Conservation (phyloP, 2,797 vertebrate genomes). For the Periparus ater region DNA sequence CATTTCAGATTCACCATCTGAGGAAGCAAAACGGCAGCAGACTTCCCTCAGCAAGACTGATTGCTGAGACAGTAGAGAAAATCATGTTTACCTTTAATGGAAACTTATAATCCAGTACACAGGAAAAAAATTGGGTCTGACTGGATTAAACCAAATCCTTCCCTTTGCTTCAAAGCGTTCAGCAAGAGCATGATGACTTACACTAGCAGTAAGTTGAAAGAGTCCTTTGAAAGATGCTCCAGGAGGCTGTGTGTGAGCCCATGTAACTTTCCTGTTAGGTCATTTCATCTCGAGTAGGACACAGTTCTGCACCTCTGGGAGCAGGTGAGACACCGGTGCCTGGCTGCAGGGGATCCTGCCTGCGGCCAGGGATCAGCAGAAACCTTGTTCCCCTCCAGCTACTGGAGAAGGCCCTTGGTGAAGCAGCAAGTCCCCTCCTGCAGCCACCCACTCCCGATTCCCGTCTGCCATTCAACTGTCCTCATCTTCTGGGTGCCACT, state of each 20-base stretch:
- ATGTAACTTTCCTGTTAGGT: neutral
- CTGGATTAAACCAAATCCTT: neutral
- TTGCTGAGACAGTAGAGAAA: neutral
- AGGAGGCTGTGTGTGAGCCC: neutral
- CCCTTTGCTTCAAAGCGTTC: neutral
- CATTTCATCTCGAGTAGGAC: neutral
- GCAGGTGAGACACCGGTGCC: neutral
- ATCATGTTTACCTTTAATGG: neutral
- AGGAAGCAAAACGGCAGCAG: neutral
- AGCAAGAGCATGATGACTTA: neutral
- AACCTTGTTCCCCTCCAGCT: neutral
- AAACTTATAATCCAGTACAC: neutral
- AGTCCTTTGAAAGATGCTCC: neutral
- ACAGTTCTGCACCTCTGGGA: neutral
- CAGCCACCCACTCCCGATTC: fast-evolving
- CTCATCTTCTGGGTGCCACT: neutral
- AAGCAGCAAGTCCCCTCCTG: neutral
- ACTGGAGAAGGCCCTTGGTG: neutral
- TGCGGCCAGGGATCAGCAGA: neutral
- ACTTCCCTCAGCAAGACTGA: neutral
- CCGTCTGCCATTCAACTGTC: neutral
- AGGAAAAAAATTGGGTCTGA: neutral
- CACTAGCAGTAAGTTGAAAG: neutral
- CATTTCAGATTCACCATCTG: neutral
- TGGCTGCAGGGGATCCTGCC: neutral